Evolutionary conservation across 2,888 invertebrate species (phyloP), one percentile per base, ranked within the genome.

Genomic region (Drosophila greeni): DNA sequence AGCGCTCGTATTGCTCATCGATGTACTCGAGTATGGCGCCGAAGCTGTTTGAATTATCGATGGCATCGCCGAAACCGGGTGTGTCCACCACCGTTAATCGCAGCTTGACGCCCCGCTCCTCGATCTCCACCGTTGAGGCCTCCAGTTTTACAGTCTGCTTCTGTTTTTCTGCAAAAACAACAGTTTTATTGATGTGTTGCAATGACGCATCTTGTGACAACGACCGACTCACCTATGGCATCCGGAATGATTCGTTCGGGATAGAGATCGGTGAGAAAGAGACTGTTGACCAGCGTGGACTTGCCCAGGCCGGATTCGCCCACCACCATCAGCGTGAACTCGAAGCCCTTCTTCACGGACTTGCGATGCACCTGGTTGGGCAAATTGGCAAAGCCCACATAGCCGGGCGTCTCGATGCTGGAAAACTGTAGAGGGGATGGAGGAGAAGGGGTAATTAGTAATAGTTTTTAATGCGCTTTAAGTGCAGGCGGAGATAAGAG

Each of bases 291-390:
- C 48, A 98, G 90, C 0, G 98, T 98, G 0, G 97, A 97, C 90
- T 98, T 98, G 34, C 98, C 98, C 37, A 98, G 90, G 0, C 98
- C 97, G 76, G 94, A 94, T 85, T 95, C 95, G 36, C 97, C 96
- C 9, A 96, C 97, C 57, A 98, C 97, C 98, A 98, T 98, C 12
- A 98, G 90, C 0, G 98, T 98, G 88, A 98, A 98, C 90, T 98
- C 98, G 87, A 98, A 98, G 23, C 98, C 98, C 87, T 97, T 98
- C 89, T 98, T 98, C 55, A 98, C 98, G 0, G 97, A 97, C 89
- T 98, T 98, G 71, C 98, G 91, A 88, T 98, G 97, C 26, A 98
- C 97, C 90, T 98, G 98, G 89, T 98, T 97, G 2, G 98, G 98
- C 37, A 98, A 90, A 90, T 98, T 98, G 52, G 97, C 98, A 59